Evolutionary conservation across 1,140 invertebrate genomes (phyloP), one percentile per base, ranked within the genome.

Genomic region (Dreissena rostriformis): DNA sequence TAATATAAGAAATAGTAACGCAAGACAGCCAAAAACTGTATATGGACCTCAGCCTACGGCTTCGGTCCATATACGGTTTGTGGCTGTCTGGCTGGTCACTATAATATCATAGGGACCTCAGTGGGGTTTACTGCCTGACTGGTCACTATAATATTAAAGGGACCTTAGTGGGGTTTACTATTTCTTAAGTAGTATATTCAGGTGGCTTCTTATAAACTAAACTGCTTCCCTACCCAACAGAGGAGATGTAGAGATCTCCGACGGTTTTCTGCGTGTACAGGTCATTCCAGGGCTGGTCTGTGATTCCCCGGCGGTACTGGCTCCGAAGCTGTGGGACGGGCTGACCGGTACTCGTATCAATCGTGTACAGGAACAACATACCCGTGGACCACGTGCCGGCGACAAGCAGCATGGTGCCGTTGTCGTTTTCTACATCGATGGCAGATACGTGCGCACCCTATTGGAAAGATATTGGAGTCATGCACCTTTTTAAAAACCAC

Each of bases 371-470:
- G 28, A 72, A 77, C 0, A 84, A 52, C 11, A 74, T 77, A 1
- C 82, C 82, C 12, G 82, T 84, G 19, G 57, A 39, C 65, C 55
- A 77, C 22, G 67, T 84, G n/a, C 82, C 82, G 10, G 52, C 74
- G 10, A 84, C 74, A 15, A 84, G 65, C 24, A 71, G 71, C 17
- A 72, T 22, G 1, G 66, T 77, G 5, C 82, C 82, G 57, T 84
- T 84, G 5, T 84, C 82, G 0, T 77, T 67, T 10, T 53, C 67
- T 12, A 84, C 39, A 49, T 84, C 82, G 53, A 84, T 17, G 15
- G 66, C 74, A 15, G 74, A 70, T 1, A 84, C 73, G n/a, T 71
- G 28, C 8, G 73, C 74, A 14, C 82, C 82, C 82, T 84, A 15
- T 14, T 52, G 26, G 11, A 39, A 1, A 2, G 39, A 39, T 39